Base-by-base conservation (phyloP, 2,888 invertebrate genomes). In the Andricus curvator region DNA sequence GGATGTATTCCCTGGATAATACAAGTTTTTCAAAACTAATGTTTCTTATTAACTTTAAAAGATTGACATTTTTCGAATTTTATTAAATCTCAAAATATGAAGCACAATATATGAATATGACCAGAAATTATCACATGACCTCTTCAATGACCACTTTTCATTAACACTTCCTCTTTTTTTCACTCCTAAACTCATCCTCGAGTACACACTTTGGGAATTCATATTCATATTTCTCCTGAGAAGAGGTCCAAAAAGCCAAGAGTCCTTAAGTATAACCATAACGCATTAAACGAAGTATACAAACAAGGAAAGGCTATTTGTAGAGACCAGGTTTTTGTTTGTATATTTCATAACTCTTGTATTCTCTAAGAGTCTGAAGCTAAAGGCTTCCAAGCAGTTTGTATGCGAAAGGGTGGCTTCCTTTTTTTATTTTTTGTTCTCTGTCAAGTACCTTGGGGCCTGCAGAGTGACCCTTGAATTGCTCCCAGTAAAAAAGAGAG, bases 301-400 rank as follows among this genome's bases (percentile, higher is more conserved):
- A 86, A 85, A 79, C 84, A 83, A 83, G 84, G 84, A 86, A 67
- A 86, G 87, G 88, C 87, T 89, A 88, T 90, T 90, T 90, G 88
- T 85, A 88, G 89, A 90, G 88, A 77, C 82, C 85, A 81, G 80
- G 82, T 86, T 83, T 85, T 83, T 88, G 88, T 91, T 91, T 91
- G 88, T 91, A 90, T 88, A 89, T 90, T 91, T 91, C 89, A 90
- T 89, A 91, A 90, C 87, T 88, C 85, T 86, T 87, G 84, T 82
- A 83, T 83, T 77, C 74, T 80, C 37, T 78, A 68, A 83, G 78
- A 77, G 65, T 67, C 66, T 20, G 22, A 67, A 67, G 41, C 41
- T 41, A 67, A 65, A 37, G 41, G 41, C 33, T 67, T 33, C 66
- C 37, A 37, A 22, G 66, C 41, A 67, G 37, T 67, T 67, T 33